Percentiles rank a stretch among this genome's conserved stretches.
phyloP scores from a whole-genome alignment of 2,797 vertebrate species.

The Allobates femoralis region DNA sequence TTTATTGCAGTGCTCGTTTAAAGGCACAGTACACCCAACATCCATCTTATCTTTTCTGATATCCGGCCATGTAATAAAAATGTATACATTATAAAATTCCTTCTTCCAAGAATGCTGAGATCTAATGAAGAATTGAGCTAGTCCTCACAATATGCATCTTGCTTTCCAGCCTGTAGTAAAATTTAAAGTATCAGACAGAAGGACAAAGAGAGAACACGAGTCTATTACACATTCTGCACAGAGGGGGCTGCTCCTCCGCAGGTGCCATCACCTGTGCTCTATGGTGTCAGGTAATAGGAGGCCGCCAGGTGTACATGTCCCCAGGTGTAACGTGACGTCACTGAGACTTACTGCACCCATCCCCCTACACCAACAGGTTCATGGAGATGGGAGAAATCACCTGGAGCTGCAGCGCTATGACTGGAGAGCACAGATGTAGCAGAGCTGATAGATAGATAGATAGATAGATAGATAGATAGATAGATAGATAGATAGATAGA shows the following conservation, averaged over 20 bases:
- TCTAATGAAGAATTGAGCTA: not conserved
- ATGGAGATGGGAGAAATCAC: slow-evolving; percentile 21
- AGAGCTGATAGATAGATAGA: not conserved
- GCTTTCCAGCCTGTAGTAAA: not conserved
- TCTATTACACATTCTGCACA: too few relatives aligned
- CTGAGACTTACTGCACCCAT: not conserved
- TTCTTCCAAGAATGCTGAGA: not conserved
- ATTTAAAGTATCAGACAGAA: not conserved
- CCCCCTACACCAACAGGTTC: not conserved
- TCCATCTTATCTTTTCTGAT: not conserved
- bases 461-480: not conserved
- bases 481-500: not conserved
- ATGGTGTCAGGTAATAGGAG: slow-evolving; percentile 26
- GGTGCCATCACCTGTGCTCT: not conserved
- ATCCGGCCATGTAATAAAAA: not conserved
- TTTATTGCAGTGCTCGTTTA: not conserved
- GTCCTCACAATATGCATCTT: not conserved
- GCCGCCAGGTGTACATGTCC: slow-evolving; percentile 13
- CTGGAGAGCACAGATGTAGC: not conserved
- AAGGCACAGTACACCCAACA: not conserved
- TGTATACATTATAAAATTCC: not conserved
- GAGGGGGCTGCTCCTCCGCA: too few relatives aligned
- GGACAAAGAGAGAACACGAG: too few relatives aligned
- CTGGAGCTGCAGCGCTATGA: not conserved
- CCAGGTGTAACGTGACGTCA: slow-evolving; percentile 34